Evolutionary conservation across 1,140 invertebrate species (phyloP), one percentile per base, ranked within the genome.

Genomic region (Tribolium castaneum): DNA sequence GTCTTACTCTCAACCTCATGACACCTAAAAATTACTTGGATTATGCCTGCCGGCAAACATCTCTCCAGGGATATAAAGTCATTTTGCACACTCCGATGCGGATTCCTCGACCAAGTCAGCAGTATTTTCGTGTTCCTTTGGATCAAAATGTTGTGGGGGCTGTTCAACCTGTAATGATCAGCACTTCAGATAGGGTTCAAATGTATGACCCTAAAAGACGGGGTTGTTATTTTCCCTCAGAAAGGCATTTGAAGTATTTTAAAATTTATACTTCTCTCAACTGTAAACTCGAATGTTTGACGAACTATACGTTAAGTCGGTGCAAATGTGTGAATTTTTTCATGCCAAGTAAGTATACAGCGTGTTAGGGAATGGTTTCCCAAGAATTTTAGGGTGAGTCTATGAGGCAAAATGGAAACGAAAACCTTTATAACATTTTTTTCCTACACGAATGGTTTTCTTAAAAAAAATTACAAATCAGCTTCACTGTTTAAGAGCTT

Each of bases 231-330:
- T 91, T 93, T 59, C 88, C 89, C 45, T 84, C 83, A 9, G 92
- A 93, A 80, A 88, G 91, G n/a, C 87, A 89, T 51, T 86, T 93
- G 10, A 87, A 86, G 56, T 84, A 73, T 74, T 88, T 86, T 77
- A 85, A 83, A 59, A 74, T 83, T 10, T 88, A 87, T 78, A 86
- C 85, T 2, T 78, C 84, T 39, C 35, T 70, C 13, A 87, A 88
- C 76, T 88, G 87, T 73, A 75, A 85, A 62, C 30, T 86, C 7
- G 87, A 88, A 80, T 88, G 87, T 80, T 78, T 86, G n/a, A 81
- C 86, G 0, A 87, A 87, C 52, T 87, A 78, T 74, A 87, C 86
- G 5, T 49, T 82, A 10, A 12, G 73, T 0, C 1, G 34, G 3
- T 88, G 87, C 51, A 75, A 78, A 12, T 88, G 87, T 79, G 85